Evolutionary conservation across 2,113 vertebrate species (phyloP).

Genomic region (Empidonax alnorum): DNA sequence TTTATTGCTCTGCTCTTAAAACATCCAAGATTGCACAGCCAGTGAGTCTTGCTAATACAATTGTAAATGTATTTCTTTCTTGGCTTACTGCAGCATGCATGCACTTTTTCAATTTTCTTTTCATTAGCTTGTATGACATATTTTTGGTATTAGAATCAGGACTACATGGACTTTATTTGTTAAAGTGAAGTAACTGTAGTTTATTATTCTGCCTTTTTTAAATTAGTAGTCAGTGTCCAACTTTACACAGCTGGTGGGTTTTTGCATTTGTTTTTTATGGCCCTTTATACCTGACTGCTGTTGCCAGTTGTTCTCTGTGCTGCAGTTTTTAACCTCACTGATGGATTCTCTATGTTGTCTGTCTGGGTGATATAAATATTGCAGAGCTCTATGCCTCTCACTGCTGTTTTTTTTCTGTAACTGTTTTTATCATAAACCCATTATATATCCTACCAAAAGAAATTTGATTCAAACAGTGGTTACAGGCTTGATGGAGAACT

Average conservation of each 20-base stretch:
- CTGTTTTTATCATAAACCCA: slow-evolving; percentile 20
- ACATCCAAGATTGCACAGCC: neutral
- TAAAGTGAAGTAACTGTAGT: neutral
- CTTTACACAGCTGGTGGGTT: neutral
- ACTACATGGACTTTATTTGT: neutral
- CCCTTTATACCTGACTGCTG: neutral
- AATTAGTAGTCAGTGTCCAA: neutral
- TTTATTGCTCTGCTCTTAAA: slow-evolving; percentile 1
- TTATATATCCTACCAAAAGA: slow-evolving; percentile 2
- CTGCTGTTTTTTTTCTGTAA: neutral
- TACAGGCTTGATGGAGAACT: neutral
- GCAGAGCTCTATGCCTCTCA: neutral
- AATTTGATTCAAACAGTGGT: neutral
- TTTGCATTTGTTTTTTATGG: neutral
- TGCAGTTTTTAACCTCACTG: neutral
- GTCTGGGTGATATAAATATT: slow-evolving; percentile 23
- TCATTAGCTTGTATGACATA: slow-evolving; percentile 24
- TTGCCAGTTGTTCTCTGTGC: neutral
- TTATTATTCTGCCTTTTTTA: neutral
- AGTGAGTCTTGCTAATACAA: slow-evolving; percentile 4
- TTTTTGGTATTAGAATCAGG: slow-evolving; percentile 18
- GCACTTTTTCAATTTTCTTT: slow-evolving; percentile 46
- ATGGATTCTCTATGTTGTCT: neutral
- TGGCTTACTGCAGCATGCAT: neutral
- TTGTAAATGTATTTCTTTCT: slow-evolving; percentile 29